Conservation (phyloP, 2,797 vertebrate genomes). For the Naso thynnoides region DNA sequence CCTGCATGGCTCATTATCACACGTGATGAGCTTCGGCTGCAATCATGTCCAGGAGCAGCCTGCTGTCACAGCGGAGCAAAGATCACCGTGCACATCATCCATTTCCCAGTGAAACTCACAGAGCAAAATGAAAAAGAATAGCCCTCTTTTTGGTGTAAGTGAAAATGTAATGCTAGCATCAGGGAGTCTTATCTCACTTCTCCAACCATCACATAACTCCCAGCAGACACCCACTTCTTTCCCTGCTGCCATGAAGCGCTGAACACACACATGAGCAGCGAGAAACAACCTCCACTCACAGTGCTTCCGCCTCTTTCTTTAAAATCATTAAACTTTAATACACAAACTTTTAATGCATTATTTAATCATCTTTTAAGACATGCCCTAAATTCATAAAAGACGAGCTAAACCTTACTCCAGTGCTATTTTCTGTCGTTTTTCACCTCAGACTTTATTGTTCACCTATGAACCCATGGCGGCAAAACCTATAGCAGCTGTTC, state of each 20-base stretch:
- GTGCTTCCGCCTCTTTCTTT: constrained; percentile 12
- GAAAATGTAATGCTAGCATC: constrained; percentile 40
- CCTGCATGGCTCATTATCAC: constrained; percentile 63
- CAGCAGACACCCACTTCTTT: constrained; percentile 29
- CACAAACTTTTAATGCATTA: constrained; percentile 24
- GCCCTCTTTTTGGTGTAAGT: constrained; percentile 7
- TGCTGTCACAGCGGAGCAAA: constrained; percentile 52
- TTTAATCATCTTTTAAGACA: constrained; percentile 36
- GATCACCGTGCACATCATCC: neutral
- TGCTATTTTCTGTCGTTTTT: neutral
- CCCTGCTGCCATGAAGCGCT: constrained; percentile 33
- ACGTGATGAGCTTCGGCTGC: constrained; percentile 67
- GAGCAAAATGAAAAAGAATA: constrained; percentile 22
- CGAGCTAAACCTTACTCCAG: neutral
- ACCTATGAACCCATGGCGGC: neutral
- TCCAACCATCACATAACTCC: constrained; percentile 43
- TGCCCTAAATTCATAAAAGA: neutral
- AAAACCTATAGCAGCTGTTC: constrained; percentile 2
- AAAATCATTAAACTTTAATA: constrained; percentile 23
- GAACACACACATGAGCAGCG: constrained; percentile 30
- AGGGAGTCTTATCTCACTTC: constrained; percentile 44
- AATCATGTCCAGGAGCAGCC: constrained; percentile 61
- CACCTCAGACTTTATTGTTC: constrained; percentile 2
- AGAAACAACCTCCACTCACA: constrained; percentile 1
- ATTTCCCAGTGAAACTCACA: constrained; percentile 1